Evolutionary conservation across 2,113 vertebrate species (phyloP).

Genomic region (Ammodytes marinus): DNA sequence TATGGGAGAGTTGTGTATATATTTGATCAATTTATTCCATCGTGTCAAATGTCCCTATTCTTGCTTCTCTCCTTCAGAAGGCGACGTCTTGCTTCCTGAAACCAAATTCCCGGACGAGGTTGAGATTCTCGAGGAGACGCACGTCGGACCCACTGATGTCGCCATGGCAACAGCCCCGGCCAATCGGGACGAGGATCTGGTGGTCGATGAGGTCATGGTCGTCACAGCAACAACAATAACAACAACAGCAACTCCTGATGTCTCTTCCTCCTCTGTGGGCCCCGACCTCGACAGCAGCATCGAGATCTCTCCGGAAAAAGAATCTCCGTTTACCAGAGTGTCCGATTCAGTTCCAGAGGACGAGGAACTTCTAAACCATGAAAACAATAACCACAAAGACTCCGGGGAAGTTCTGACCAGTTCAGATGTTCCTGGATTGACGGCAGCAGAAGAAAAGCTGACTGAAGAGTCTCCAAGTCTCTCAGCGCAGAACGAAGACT

Average conservation of each 20-base stretch:
- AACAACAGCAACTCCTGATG: conserved; percentile 8
- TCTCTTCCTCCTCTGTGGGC: conserved; percentile 21
- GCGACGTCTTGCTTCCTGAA: conserved; percentile 23
- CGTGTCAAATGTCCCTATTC: too few relatives aligned
- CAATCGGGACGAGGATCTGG: conserved; percentile 58
- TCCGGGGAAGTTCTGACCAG: not conserved
- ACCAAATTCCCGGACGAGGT: not conserved
- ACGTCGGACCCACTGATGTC: not conserved
- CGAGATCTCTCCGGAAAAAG: conserved; percentile 71
- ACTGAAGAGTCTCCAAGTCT: not conserved
- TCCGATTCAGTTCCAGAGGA: conserved; percentile 69
- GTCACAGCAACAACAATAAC: conserved; percentile 30
- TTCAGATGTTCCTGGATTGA: not conserved
- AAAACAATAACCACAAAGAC: conserved; percentile 33
- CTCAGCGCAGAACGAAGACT: not conserved
- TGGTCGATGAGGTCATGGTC: conserved; percentile 75
- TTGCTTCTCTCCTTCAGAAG: too few relatives aligned
- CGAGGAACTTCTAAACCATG: conserved; percentile 46
- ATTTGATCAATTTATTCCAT: too few relatives aligned
- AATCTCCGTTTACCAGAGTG: conserved; percentile 81
- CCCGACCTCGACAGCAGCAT: conserved; percentile 41
- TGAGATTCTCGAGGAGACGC: conserved; percentile 76
- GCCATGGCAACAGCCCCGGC: not conserved
- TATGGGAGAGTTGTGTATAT: too few relatives aligned
- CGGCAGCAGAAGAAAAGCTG: not conserved